Percentiles rank a stretch among this genome's conserved stretches.
Evolutionary conservation across 35 echinoderm and acorn worm genomes (phyloP).

Genomic region (Hemicentrotus pulcherrimus): DNA sequence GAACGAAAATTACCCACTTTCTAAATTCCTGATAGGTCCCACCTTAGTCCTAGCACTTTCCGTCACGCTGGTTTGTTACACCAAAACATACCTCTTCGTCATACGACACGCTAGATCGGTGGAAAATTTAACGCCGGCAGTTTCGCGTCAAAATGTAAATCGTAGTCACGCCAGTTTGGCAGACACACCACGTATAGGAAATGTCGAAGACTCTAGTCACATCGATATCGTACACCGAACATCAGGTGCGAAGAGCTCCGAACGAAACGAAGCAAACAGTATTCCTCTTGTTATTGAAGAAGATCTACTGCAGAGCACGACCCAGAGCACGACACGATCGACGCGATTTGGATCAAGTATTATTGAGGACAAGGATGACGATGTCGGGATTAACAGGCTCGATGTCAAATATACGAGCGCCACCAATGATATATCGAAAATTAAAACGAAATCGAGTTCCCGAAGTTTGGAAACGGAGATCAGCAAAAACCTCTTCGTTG

Average conservation of each 20-base stretch:
- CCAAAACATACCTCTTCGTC: conserved; percentile 41
- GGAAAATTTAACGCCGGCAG: neutral
- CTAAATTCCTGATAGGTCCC: neutral
- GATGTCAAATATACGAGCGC: neutral
- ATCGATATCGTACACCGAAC: neutral
- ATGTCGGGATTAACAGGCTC: neutral
- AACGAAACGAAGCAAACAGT: neutral
- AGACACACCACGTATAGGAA: neutral
- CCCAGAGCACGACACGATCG: neutral
- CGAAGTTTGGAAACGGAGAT: conserved; percentile 50
- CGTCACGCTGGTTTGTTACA: neutral
- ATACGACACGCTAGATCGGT: conserved; percentile 37
- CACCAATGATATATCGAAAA: neutral
- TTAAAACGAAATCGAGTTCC: neutral
- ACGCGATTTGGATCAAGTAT: neutral
- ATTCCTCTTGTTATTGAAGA: neutral
- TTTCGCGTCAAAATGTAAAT: neutral
- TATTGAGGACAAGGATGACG: neutral
- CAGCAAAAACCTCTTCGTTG: conserved; percentile 85
- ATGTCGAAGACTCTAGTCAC: neutral
- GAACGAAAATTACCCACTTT: neutral
- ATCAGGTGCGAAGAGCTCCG: neutral
- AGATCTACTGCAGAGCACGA: neutral
- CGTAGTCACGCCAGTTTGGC: neutral
- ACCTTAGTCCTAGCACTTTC: conserved; percentile 22